Evolutionary conservation across 2,113 vertebrate species (phyloP).

Genomic region (Xenopus laevis): DNA sequence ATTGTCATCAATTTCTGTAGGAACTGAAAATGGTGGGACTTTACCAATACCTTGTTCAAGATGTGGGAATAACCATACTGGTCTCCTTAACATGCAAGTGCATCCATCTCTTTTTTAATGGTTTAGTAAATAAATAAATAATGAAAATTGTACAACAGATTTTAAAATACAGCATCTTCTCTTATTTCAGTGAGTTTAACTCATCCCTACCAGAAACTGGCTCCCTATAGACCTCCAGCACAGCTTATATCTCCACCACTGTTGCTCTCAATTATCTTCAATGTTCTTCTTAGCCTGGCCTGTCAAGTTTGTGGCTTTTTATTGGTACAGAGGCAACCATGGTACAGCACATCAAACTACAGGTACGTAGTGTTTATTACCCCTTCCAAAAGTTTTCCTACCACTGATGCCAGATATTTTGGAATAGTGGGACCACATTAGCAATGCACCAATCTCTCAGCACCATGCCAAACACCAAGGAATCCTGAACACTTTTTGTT

Average conservation of each 20-base stretch:
- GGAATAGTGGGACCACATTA: not conserved
- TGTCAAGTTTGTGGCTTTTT: slow-evolving; percentile 59
- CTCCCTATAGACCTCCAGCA: slow-evolving; percentile 57
- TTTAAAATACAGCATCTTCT: no score
- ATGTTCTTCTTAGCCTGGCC: slow-evolving; percentile 49
- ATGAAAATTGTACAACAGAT: no score
- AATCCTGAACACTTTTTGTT: no score
- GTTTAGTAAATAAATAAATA: not conserved
- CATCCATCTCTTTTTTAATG: not conserved
- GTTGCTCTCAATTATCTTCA: slow-evolving; percentile 61
- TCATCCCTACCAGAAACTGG: slow-evolving; percentile 62
- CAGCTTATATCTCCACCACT: slow-evolving; percentile 63
- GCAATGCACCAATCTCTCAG: no score
- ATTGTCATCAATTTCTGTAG: slow-evolving; percentile 51
- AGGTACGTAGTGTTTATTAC: slow-evolving; percentile 46
- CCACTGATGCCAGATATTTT: no score
- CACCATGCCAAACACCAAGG: no score
- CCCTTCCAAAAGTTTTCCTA: no score
- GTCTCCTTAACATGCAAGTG: slow-evolving; percentile 69
- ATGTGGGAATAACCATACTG: slow-evolving; percentile 56
- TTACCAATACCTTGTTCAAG: slow-evolving; percentile 65
- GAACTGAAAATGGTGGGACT: slow-evolving; percentile 65
- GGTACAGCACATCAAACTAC: slow-evolving; percentile 56
- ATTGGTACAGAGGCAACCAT: slow-evolving; percentile 62
- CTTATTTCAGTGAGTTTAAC: slow-evolving; percentile 59